These are phyloP conservation scores for Rhea americana DNA, from an alignment of 2,113 vertebrate genomes.

Conservation along the genomic window DNA sequence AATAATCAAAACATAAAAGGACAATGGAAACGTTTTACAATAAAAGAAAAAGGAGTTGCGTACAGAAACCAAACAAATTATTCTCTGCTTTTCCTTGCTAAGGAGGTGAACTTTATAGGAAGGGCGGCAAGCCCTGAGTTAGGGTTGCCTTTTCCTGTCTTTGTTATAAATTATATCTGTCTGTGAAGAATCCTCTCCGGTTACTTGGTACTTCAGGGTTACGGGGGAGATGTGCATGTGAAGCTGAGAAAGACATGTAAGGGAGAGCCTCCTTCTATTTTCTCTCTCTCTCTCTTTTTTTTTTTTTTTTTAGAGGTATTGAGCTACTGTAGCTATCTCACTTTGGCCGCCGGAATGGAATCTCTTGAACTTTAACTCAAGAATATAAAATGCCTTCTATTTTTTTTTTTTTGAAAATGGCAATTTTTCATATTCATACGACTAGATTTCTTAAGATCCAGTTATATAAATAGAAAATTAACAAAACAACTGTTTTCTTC, in stretches of 20 bases:
- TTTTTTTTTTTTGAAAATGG: slow-evolving; percentile 12
- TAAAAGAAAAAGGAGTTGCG: slow-evolving; percentile 58
- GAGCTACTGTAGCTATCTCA: not conserved
- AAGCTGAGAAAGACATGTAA: not conserved
- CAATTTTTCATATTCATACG: slow-evolving; percentile 10
- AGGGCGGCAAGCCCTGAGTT: slow-evolving; percentile 59
- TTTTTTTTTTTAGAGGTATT: not conserved
- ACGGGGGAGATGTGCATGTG: not conserved
- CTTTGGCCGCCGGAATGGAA: not conserved
- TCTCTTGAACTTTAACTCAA: not conserved
- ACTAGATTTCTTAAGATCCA: slow-evolving; percentile 30
- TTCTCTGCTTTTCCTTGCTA: slow-evolving; percentile 56
- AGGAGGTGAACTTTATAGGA: slow-evolving; percentile 64
- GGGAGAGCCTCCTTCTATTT: not conserved
- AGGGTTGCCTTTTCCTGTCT: slow-evolving; percentile 59
- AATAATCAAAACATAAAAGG: slow-evolving; percentile 72
- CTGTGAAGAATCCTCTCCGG: slow-evolving; percentile 52
- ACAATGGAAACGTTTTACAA: slow-evolving; percentile 72
- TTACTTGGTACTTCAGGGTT: not conserved
- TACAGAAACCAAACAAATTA: slow-evolving; percentile 60
- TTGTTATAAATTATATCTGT: slow-evolving; percentile 65
- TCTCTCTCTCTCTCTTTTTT: too few species aligned
- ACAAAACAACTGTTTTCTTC: slow-evolving; percentile 46
- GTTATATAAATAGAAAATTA: slow-evolving; percentile 52
- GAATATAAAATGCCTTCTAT: not conserved